phyloP scores from a whole-genome alignment of 2,113 vertebrate species.

The Falcunculus frontatus region DNA sequence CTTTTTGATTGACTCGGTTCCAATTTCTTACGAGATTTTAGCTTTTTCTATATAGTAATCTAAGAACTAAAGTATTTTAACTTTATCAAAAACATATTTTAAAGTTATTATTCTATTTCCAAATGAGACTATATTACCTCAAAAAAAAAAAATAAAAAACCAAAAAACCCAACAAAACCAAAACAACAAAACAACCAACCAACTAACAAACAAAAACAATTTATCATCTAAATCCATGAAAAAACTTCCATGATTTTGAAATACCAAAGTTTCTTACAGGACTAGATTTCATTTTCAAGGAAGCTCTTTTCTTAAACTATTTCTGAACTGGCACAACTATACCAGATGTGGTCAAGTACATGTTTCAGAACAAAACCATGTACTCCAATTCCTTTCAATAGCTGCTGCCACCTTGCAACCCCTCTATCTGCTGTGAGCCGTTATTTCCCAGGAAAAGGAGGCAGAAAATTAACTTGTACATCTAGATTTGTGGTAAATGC shows the following conservation, averaged over 20 bases:
- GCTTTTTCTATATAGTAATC: background rate
- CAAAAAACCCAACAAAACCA: background rate
- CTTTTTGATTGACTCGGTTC: background rate
- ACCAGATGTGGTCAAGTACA: background rate
- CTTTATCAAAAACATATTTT: background rate
- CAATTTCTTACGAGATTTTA: background rate
- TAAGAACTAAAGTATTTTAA: background rate
- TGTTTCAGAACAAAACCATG: background rate
- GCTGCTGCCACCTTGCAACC: background rate
- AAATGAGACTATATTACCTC: background rate
- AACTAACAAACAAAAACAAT: fast-evolving
- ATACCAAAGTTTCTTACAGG: background rate
- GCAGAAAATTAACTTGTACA: background rate
- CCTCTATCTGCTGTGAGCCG: background rate
- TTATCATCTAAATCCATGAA: background rate
- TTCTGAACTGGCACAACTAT: background rate
- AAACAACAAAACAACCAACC: background rate
- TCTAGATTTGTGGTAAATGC: background rate
- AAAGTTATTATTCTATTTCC: background rate
- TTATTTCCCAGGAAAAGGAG: background rate
- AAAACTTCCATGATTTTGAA: background rate
- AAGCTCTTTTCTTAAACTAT: background rate
- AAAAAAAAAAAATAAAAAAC: background rate
- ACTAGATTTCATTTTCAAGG: background rate
- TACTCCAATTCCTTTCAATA: background rate